Evolutionary conservation across 1,140 invertebrate genomes (phyloP), one percentile per base, ranked within the genome.

Genomic region (Cylas formicarius): DNA sequence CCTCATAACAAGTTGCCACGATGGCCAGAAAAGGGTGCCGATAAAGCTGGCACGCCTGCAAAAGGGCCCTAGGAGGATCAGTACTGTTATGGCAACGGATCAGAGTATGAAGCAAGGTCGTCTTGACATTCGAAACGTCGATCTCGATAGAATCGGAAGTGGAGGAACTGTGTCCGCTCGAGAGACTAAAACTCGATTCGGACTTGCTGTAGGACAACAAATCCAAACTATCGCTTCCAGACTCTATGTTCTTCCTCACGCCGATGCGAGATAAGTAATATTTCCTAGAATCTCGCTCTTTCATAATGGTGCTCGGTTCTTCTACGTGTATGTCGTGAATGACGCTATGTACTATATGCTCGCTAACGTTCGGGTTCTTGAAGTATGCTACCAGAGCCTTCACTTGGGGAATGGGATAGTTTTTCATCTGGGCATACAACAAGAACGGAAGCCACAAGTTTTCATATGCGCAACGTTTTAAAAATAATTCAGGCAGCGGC

Each of bases 1-100:
- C 78, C 67, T 81, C 78, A 54, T 81, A 81, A 60, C 75, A 80
- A 29, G 76, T 77, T 14, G 79, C 78, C 6, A 82, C 63, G 24
- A 82, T 67, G 16, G 75, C 73, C 2, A 80, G 60, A 33, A 81
- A 56, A 0, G 79, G 77, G 44, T 73, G 72, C 14, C 69, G 65
- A 36, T 70, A 72, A 6, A 66, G 33, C 13, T 70, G 67, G 4
- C 77, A 74, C 4, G 76, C 74, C 21, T 69, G 70, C 0, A 81
- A 52, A 10, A 81, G 60, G 18, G 76, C 72, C 17, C 72, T 73
- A 1, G 78, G 77, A 28, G 80, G 79, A 65, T 81, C 78, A 50
- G 74, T 74, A 35, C 76, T 80, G 21, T 78, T 74, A 53, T 81
- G 78, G 53, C 78, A 81, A 17, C 72, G 71, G 4, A 80, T 69